Percentiles rank a stretch among this genome's conserved stretches.
Conservation (phyloP, 2,113 vertebrate species). For the Callospermophilus lateralis region DNA sequence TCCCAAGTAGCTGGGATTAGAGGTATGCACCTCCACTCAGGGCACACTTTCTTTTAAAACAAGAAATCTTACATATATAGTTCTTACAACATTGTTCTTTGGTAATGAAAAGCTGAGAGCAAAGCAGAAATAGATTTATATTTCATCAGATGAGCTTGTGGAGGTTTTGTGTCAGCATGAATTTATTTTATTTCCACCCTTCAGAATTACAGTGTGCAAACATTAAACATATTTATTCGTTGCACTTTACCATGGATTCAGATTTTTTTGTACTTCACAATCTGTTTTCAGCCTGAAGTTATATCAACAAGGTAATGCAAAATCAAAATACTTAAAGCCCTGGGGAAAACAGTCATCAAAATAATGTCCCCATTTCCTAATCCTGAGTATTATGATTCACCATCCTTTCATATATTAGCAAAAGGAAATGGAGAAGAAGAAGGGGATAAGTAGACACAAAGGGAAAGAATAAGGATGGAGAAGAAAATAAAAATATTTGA, state of each 20-base stretch:
- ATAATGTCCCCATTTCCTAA: not conserved
- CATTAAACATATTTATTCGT: not conserved
- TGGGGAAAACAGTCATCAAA: not conserved
- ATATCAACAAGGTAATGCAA: not conserved
- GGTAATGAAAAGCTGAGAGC: not conserved
- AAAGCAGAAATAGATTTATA: not conserved
- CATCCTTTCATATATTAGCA: not conserved
- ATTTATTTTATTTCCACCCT: not conserved
- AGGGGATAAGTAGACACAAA: not conserved
- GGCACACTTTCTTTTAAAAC: not conserved
- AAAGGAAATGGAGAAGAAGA: not conserved
- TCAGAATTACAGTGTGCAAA: not conserved
- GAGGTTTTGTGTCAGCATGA: not conserved
- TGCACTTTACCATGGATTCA: not conserved
- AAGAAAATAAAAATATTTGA: not conserved
- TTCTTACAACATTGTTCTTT: not conserved
- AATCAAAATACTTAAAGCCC: slow-evolving; percentile 45
- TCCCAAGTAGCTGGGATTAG: not conserved
- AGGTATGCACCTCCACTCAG: not conserved
- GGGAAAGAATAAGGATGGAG: not conserved
- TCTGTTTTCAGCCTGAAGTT: slow-evolving; percentile 37
- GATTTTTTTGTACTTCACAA: not conserved
- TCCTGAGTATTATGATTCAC: not conserved
- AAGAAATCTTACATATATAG: not conserved
- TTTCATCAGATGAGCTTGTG: not conserved